Conservation (phyloP, 2,113 vertebrate genomes). For the Tetrax tetrax region DNA sequence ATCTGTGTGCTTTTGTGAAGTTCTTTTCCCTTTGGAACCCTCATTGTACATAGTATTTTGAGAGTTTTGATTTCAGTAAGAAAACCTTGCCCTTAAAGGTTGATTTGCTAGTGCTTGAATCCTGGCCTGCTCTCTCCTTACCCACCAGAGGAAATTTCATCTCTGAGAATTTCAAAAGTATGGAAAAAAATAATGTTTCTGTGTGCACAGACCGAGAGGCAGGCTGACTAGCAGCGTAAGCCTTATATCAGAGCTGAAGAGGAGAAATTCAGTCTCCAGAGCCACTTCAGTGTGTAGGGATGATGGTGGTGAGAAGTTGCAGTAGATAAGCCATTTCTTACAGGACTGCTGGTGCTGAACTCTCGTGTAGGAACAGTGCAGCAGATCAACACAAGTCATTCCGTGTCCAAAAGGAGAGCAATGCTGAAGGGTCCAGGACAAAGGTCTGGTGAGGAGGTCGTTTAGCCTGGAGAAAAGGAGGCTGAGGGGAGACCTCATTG, state of each 20-base stretch:
- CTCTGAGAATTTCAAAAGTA: background rate
- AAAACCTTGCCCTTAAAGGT: background rate
- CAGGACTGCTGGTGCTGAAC: background rate
- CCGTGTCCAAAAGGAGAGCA: accelerated
- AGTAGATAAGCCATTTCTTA: background rate
- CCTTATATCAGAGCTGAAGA: background rate
- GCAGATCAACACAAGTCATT: accelerated
- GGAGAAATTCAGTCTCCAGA: background rate
- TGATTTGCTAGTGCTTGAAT: background rate
- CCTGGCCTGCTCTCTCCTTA: background rate
- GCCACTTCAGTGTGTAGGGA: background rate
- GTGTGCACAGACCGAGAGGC: too few species aligned
- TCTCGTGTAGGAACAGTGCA: background rate
- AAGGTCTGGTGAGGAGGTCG: accelerated
- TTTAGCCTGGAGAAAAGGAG: background rate
- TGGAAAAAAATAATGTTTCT: background rate
- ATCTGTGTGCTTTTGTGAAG: background rate
- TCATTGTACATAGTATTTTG: background rate
- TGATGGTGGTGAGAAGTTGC: background rate
- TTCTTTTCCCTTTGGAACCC: background rate
- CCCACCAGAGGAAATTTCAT: background rate
- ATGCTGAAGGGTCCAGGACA: background rate
- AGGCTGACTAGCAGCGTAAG: accelerated
- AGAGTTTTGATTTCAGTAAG: background rate
- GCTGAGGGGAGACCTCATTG: background rate